phyloP scores from a whole-genome alignment of 2,888 invertebrate genomes.

The Platycheirus albimanus region DNA sequence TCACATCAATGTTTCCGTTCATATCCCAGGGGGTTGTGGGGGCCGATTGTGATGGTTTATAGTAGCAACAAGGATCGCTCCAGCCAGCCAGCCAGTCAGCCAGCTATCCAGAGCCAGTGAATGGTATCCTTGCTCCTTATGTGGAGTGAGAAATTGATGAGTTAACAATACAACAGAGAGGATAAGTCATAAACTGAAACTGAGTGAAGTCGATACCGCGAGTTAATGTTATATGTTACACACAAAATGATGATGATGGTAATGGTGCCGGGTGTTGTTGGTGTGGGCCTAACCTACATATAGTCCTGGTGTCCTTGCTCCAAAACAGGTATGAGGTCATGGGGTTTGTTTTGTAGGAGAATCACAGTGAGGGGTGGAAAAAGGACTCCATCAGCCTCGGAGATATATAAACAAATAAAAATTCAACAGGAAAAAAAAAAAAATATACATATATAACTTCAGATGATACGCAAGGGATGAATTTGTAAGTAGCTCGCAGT shows the following conservation, averaged over 20 bases:
- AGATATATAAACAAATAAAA: constrained; percentile 17
- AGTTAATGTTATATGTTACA: constrained; percentile 69
- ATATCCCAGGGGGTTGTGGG: constrained; percentile 37
- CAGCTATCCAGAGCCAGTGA: too few relatives aligned
- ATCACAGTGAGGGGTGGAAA: too few relatives aligned
- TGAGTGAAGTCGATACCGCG: constrained; percentile 59
- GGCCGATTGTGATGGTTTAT: constrained; percentile 39
- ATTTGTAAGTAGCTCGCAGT: constrained; percentile 43
- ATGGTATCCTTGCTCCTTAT: constrained; percentile 15
- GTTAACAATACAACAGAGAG: constrained; percentile 66
- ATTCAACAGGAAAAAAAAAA: neutral
- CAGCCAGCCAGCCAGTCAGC: too few relatives aligned
- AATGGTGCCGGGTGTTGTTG: neutral
- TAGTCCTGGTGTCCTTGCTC: constrained; percentile 9
- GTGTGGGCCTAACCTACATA: constrained; percentile 17
- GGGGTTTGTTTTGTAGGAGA: too few relatives aligned
- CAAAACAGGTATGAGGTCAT: constrained; percentile 3
- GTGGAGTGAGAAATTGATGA: constrained; percentile 61
- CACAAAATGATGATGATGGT: constrained; percentile 55
- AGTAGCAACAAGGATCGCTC: constrained; percentile 37
- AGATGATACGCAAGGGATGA: constrained; percentile 60
- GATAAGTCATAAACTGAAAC: constrained; percentile 64
- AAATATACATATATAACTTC: too few relatives aligned
- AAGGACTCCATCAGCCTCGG: neutral
- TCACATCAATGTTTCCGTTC: constrained; percentile 72